Evolutionary conservation across 2,888 invertebrate genomes (phyloP).

Genomic region (Charanyca ferruginea): DNA sequence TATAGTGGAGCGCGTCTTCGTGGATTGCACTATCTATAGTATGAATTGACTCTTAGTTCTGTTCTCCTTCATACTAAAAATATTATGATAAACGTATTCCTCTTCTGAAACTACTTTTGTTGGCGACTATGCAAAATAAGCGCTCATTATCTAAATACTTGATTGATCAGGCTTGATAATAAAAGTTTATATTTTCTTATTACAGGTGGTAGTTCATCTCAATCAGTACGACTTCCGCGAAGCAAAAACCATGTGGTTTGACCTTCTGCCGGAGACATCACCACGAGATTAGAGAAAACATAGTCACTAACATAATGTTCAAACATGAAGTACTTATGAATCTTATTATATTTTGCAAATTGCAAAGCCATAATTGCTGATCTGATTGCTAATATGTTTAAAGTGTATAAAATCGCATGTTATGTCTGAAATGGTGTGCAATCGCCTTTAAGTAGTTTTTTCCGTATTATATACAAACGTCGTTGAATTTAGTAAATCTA

Average conservation of each 20-base stretch:
- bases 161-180: not conserved
- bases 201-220: constrained; percentile 92
- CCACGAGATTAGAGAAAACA: constrained; percentile 77
- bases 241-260: constrained; percentile 94
- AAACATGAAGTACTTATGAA: constrained; percentile 69
- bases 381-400: constrained; percentile 41
- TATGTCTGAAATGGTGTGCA: constrained; percentile 20
- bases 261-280: constrained; percentile 91
- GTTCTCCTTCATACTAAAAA: too few relatives aligned
- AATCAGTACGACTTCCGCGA: constrained; percentile 93
- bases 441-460: constrained; percentile 38
- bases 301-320: constrained; percentile 28
- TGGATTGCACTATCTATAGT: too few relatives aligned
- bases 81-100: too few relatives aligned
- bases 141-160: not conserved
- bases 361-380: constrained; percentile 54
- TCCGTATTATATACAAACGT: constrained; percentile 43
- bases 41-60: too few relatives aligned
- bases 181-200: constrained; percentile 50
- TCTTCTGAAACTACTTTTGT: not conserved
- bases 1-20: too few relatives aligned
- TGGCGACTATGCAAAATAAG: not conserved
- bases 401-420: constrained; percentile 7
- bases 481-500: constrained; percentile 51
- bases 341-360: constrained; percentile 65